A percentile compares a stretch with the other conserved stretches of the same genome.
These are phyloP conservation scores for Prunella himalayana DNA, from an alignment of 2,113 vertebrate species.

Conservation along the genomic window DNA sequence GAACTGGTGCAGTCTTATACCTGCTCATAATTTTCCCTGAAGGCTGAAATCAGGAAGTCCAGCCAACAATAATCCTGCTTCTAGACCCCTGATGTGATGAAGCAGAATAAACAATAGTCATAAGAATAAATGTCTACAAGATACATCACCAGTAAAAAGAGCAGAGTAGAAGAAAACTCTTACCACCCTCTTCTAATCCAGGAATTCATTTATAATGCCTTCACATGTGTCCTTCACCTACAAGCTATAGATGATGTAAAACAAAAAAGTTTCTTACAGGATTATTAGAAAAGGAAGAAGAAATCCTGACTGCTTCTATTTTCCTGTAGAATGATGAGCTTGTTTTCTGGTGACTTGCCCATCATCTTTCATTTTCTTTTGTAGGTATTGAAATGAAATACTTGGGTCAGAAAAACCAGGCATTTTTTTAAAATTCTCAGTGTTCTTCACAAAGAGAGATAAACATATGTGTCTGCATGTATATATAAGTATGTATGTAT, in stretches of 20 bases:
- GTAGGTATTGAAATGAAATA: background rate
- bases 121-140: background rate
- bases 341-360: background rate
- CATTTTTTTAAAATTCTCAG: background rate
- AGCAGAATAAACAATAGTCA: background rate
- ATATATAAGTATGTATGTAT: background rate
- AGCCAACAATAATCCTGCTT: background rate
- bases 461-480: accelerated
- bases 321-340: background rate
- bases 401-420: background rate
- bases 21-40: background rate
- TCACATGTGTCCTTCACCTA: background rate
- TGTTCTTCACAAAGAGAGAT: background rate
- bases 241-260: background rate
- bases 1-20: background rate
- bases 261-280: background rate
- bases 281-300: background rate
- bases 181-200: background rate
- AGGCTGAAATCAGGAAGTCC: background rate
- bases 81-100: background rate
- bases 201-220: background rate
- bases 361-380: background rate
- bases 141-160: background rate
- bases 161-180: background rate
- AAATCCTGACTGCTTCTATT: background rate